Percentiles rank a stretch among this genome's conserved stretches.
Conservation (phyloP, 1,140 invertebrate genomes). For the Megalonaias nervosa region DNA sequence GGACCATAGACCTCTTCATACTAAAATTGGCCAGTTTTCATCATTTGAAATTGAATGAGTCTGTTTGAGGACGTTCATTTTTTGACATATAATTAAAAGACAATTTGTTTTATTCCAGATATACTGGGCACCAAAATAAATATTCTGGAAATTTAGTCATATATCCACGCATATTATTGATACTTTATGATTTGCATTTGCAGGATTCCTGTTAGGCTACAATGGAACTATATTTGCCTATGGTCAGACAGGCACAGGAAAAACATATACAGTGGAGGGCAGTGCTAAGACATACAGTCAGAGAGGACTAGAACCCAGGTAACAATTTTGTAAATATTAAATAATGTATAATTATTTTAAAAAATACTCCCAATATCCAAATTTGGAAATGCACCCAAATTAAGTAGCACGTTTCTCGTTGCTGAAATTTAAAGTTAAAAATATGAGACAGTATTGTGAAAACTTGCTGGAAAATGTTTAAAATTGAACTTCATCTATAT, state of each 20-base stretch:
- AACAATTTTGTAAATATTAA: constrained; percentile 3
- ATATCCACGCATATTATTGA: neutral
- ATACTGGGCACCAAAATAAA: neutral
- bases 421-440: too few relatives aligned
- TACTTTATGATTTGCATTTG: constrained; percentile 22
- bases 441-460: too few relatives aligned
- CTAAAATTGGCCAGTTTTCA: neutral
- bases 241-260: constrained; percentile 73
- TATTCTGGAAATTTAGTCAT: neutral
- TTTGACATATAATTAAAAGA: neutral
- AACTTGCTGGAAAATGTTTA: too few relatives aligned
- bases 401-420: neutral
- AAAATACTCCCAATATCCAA: neutral
- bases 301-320: constrained; percentile 66
- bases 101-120: neutral
- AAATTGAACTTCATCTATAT: too few relatives aligned
- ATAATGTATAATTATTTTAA: neutral
- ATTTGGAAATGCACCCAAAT: neutral
- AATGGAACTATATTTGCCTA: constrained; percentile 76
- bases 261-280: constrained; percentile 70
- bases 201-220: constrained; percentile 83
- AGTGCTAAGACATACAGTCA: constrained; percentile 56
- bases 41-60: neutral
- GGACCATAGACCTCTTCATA: neutral
- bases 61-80: neutral